Conservation (phyloP, 1,140 invertebrate genomes). For the Diabrotica undecimpunctata region DNA sequence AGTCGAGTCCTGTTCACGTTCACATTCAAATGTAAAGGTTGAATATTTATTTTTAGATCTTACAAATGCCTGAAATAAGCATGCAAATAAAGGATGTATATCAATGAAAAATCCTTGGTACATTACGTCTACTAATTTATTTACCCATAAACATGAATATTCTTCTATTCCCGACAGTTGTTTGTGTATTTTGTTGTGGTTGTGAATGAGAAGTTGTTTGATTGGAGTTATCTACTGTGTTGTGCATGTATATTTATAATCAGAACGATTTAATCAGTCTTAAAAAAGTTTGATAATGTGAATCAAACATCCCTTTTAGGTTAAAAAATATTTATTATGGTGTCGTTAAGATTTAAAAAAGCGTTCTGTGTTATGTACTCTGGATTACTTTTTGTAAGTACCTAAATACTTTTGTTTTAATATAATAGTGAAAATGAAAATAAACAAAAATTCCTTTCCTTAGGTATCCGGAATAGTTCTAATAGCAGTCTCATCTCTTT, state of each 20-base stretch:
- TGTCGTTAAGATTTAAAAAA: conserved; percentile 41
- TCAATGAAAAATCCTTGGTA: no score
- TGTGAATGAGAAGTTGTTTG: neutral
- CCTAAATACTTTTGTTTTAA: conserved; percentile 10
- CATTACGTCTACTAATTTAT: no score
- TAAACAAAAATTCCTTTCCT: conserved; percentile 17
- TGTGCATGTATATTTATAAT: neutral
- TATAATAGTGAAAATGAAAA: neutral
- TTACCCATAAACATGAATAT: no score
- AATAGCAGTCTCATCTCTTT: conserved; percentile 35
- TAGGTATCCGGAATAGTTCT: conserved; percentile 41
- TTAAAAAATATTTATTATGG: conserved; percentile 27
- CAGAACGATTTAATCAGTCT: neutral
- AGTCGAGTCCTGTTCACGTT: no score
- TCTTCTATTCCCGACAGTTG: neutral
- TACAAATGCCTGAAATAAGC: neutral
- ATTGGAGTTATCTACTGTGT: neutral
- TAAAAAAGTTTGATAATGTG: neutral
- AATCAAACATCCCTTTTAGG: neutral
- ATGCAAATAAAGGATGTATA: neutral
- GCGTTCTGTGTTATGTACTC: conserved; percentile 41
- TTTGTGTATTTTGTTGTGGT: neutral
- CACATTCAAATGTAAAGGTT: neutral
- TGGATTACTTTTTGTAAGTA: conserved; percentile 42
- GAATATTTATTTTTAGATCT: neutral